Evolutionary conservation across 2,888 invertebrate genomes (phyloP), one percentile per base, ranked within the genome.

Genomic region (Neria commutata): DNA sequence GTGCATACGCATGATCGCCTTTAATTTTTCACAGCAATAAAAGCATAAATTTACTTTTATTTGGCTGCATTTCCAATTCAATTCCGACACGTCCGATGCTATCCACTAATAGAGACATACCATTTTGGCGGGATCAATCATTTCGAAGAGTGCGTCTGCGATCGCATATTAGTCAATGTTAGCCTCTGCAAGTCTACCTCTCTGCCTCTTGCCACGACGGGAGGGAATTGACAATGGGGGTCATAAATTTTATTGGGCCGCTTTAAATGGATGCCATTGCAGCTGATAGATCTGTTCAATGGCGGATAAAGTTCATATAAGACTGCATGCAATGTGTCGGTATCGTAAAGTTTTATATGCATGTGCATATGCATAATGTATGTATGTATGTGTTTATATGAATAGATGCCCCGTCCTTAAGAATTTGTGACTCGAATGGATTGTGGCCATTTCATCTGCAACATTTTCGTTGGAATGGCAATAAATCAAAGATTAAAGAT

Each of bases 21-120:
- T 37, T 37, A 37, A 37, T 67, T 73, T 71, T 72, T 75, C 74
- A 72, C 72, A 75, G 75, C 65, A 69, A 72, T 72, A 75, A 75
- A 72, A 65, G 62, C 69, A 72, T 72, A 73, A 75, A 72, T 70
- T 68, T 51, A n/a, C 51, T 56, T 56, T 23, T n/a, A 42, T 33
- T 26, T 56, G 45, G 8, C 14, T 37, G 37, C 37, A 37, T 37
- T 37, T 37, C 16, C 4, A 37, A 37, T 37, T 37, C n/a, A 37
- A 37, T n/a, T 14, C 37, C 37, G 46, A 46, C 25, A 16, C 33
- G 45, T 46, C 66, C 66, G 67, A 74, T 67, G n/a, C n/a, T n/a
- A n/a, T n/a, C n/a, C 67, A 55, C 72, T 72, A 72, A 72, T 72
- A 72, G 72, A 72, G 72, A 72, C 73, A 72, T 72, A 74, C 66